These are phyloP conservation scores for Engystomops pustulosus DNA, from an alignment of 2,113 vertebrate species.

Conservation along the genomic window DNA sequence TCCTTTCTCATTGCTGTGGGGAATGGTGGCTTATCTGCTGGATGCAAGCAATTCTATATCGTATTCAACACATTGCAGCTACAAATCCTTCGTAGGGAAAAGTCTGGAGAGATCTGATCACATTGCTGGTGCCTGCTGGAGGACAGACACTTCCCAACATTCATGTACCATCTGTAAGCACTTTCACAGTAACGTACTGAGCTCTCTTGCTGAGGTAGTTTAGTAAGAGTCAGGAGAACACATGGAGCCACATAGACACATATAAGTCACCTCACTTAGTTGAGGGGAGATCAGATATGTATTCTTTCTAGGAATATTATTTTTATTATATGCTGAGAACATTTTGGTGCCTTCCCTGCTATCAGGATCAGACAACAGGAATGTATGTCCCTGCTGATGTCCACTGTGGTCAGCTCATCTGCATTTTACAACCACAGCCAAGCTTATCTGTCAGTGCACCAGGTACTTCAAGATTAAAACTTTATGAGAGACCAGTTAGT, in stretches of 20 bases:
- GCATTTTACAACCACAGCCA: constrained; percentile 22
- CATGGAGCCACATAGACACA: constrained; percentile 18
- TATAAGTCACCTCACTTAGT: not conserved
- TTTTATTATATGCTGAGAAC: not conserved
- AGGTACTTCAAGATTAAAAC: not conserved
- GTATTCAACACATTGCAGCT: constrained; percentile 35
- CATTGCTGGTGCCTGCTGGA: constrained; percentile 51
- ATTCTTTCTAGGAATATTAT: not conserved
- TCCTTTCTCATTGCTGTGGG: too few relatives aligned
- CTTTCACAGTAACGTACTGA: constrained; percentile 43
- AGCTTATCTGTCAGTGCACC: constrained; percentile 3
- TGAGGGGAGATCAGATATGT: constrained; percentile 1
- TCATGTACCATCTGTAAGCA: constrained; percentile 53
- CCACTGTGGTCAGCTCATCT: not conserved
- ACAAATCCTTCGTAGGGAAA: constrained; percentile 32
- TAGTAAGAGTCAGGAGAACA: constrained; percentile 52
- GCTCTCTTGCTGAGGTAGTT: constrained; percentile 50
- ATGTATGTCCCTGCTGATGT: not conserved
- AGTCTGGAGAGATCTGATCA: constrained; percentile 42
- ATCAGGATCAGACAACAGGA: not conserved
- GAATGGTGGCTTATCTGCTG: constrained; percentile 41
- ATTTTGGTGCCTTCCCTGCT: not conserved
- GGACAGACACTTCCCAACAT: constrained; percentile 49
- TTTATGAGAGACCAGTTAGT: not conserved
- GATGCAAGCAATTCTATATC: constrained; percentile 31